phyloP scores from a whole-genome alignment of 2,888 invertebrate genomes.

The Eucera pruinosa region DNA sequence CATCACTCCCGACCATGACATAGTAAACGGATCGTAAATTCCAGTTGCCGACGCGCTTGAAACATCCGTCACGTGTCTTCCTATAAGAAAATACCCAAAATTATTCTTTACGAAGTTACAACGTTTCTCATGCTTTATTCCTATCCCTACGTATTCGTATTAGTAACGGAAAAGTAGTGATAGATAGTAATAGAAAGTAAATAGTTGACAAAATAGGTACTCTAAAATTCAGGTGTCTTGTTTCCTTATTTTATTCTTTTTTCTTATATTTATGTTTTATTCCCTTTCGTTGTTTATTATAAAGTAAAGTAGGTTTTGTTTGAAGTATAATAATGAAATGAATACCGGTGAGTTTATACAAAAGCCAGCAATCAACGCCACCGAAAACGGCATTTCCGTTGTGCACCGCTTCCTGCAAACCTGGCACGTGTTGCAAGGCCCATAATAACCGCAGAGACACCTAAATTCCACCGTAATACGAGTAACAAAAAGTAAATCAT shows the following conservation, averaged over 20 bases:
- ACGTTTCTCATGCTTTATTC: no score
- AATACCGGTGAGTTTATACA: constrained; percentile 90
- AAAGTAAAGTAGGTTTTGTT: neutral
- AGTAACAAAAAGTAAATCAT: constrained; percentile 25
- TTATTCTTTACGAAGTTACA: no score
- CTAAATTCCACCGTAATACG: constrained; percentile 83
- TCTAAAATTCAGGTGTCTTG: no score
- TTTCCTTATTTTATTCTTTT: no score
- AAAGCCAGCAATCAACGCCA: constrained; percentile 96
- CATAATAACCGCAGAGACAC: constrained; percentile 91
- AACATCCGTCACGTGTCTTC: constrained; percentile 92
- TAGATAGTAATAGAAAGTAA: no score
- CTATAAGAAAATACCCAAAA: constrained; percentile 66
- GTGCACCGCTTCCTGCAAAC: constrained; percentile 88
- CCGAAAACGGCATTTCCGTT: constrained; percentile 91
- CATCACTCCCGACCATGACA: constrained; percentile 92
- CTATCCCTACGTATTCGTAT: no score
- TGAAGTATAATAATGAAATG: constrained; percentile 7
- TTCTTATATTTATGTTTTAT: no score
- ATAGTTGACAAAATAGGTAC: no score
- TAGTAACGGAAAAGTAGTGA: no score
- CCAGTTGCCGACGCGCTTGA: constrained; percentile 96
- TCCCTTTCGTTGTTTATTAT: no score
- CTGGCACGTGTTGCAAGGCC: constrained; percentile 90
- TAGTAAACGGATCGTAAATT: constrained; percentile 95